Evolutionary conservation across 2,888 invertebrate genomes (phyloP).

Genomic region (Petrolisthes manimaculis): DNA sequence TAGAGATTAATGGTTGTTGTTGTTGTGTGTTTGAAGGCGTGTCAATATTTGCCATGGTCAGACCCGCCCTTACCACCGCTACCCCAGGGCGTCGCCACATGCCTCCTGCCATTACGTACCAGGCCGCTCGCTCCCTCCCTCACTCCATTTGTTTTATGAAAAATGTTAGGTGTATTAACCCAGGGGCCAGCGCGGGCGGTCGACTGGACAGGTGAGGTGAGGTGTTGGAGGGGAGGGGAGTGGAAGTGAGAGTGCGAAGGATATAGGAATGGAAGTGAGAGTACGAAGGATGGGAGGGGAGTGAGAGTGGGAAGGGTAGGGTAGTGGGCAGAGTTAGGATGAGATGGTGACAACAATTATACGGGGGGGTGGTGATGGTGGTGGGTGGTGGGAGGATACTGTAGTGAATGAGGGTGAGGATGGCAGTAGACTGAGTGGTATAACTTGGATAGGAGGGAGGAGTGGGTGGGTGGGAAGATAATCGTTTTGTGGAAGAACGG

Average conservation of each 20-base stretch:
- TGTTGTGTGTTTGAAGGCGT: constrained; percentile 30
- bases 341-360: neutral
- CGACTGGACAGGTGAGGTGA: too few relatives aligned
- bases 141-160: constrained; percentile 25
- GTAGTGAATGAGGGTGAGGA: too few relatives aligned
- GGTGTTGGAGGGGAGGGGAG: too few relatives aligned
- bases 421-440: neutral
- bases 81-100: neutral
- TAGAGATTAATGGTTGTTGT: too few relatives aligned
- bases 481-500: too few relatives aligned
- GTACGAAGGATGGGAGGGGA: too few relatives aligned
- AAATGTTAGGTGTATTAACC: neutral
- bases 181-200: too few relatives aligned
- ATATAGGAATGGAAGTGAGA: too few relatives aligned
- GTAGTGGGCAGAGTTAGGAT: neutral
- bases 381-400: too few relatives aligned
- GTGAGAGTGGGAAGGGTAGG: too few relatives aligned
- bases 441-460: neutral
- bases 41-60: constrained; percentile 43
- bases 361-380: neutral
- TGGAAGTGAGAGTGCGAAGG: too few relatives aligned
- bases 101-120: neutral
- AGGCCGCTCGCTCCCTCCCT: neutral
- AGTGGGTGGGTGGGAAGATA: too few relatives aligned
- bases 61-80: constrained; percentile 3